A percentile compares a stretch with the other conserved stretches of the same genome.
These are phyloP conservation scores for Trichonephila clavata DNA, from an alignment of 1,140 invertebrate genomes.

Conservation along the genomic window DNA sequence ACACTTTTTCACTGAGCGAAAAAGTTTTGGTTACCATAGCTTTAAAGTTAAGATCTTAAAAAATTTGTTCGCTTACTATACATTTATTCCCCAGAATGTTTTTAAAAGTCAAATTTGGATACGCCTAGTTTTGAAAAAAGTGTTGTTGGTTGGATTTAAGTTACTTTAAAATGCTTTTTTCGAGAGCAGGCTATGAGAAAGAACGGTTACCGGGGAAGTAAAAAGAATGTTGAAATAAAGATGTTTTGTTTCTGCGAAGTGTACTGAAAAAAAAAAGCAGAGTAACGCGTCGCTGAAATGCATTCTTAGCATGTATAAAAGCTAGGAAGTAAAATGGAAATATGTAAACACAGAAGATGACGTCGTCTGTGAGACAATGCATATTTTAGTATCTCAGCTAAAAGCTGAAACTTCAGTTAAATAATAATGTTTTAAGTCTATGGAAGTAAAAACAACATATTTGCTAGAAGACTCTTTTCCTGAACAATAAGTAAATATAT, in stretches of 20 bases:
- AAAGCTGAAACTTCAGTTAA: too few species aligned
- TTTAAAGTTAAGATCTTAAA: background rate
- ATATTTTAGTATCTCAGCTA: background rate
- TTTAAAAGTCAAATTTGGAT: conserved; percentile 7
- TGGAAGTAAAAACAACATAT: too few species aligned
- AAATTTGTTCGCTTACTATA: background rate
- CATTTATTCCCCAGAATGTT: background rate
- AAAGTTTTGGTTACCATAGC: background rate
- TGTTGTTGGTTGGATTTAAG: background rate
- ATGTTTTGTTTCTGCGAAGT: background rate
- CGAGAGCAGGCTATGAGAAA: background rate
- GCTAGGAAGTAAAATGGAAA: background rate
- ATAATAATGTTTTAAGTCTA: too few species aligned
- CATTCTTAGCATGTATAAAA: background rate
- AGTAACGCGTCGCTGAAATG: background rate
- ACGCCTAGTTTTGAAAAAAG: background rate
- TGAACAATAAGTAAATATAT: too few species aligned
- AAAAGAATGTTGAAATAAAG: background rate
- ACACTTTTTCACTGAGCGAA: background rate
- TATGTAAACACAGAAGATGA: background rate
- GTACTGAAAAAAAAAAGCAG: background rate
- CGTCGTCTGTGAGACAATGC: background rate
- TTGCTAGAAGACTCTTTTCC: too few species aligned
- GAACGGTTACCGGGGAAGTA: background rate
- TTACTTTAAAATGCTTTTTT: background rate